Conservation (phyloP, 2,797 vertebrate species). For the Lindbergichthys nudifrons region DNA sequence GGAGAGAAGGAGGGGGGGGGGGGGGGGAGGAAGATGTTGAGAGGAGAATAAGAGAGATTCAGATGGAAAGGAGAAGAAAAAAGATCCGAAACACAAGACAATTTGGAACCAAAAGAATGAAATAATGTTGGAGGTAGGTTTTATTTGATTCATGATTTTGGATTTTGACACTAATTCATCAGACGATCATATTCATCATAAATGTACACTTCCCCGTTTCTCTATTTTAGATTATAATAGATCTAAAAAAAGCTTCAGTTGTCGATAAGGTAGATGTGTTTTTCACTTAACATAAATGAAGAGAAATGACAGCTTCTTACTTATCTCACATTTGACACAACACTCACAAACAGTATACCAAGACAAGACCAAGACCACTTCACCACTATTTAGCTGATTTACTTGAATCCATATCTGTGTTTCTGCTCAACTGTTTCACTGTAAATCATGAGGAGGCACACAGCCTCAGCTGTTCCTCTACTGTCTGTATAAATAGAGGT, state of each 20-base stretch:
- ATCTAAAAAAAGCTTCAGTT: background rate
- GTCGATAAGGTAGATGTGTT: background rate
- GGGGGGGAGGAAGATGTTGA: background rate
- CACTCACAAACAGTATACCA: background rate
- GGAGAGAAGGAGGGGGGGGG: background rate
- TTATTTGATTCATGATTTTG: background rate
- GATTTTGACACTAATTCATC: slow-evolving; percentile 10
- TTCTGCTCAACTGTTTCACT: background rate
- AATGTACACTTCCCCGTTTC: background rate
- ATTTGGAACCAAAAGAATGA: background rate
- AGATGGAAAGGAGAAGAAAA: background rate
- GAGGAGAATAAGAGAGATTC: background rate
- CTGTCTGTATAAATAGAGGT: background rate
- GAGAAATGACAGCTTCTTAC: background rate
- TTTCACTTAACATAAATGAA: background rate
- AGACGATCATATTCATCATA: slow-evolving; percentile 18
- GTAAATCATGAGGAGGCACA: background rate
- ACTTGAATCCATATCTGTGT: slow-evolving; percentile 2
- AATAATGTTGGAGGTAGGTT: background rate
- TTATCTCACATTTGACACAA: slow-evolving; percentile 3
- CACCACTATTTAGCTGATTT: background rate
- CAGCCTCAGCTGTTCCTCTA: background rate
- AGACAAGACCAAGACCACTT: slow-evolving; percentile 1
- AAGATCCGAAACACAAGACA: background rate
- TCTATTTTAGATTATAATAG: slow-evolving; percentile 13